Evolutionary conservation across 2,888 invertebrate genomes (phyloP), one percentile per base, ranked within the genome.

Genomic region (Hydropsyche betteni): DNA sequence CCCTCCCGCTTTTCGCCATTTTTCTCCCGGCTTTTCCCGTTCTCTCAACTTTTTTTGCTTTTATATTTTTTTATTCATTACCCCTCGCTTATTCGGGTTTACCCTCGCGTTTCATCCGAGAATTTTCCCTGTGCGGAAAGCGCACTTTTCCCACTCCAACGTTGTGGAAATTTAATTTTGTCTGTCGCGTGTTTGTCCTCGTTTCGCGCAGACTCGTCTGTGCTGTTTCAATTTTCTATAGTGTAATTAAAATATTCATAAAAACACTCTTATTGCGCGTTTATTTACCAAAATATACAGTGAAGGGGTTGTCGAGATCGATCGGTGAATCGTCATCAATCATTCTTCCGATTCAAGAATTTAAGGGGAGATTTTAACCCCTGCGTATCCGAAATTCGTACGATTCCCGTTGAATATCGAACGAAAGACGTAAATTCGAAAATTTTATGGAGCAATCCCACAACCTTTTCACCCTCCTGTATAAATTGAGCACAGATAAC

Each of bases 81-180:
- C 64, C 64, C 64, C 64, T 64, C 64, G 36, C 64, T 36, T 34
- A 64, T n/a, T 64, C 64, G 33, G 64, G 64, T 34, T 36, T n/a
- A 34, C 36, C 34, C 64, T 64, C 64, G 33, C 36, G n/a, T 34
- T 64, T 64, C 10, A 64, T 64, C 36, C 64, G 34, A 34, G 64
- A 64, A 64, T 64, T 64, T 64, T 36, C 36, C 36, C 64, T n/a
- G 6, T 7, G 64, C 12, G 36, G 64, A 64, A 34, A 34, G 12
- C 36, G 34, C 44, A 36, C 64, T 36, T 16, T 58, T 58, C 44
- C 24, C 64, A 36, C 24, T 34, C 64, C 14, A 8, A 8, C 44
- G 44, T 44, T 44, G 44, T 64, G 64, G 64, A 64, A 64, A 64
- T 64, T 64, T 64, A 64, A 64, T 64, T 64, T 64, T 64, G 64